These are phyloP conservation scores for Neodiprion lecontei DNA, from an alignment of 1,140 invertebrate genomes.

Conservation along the genomic window DNA sequence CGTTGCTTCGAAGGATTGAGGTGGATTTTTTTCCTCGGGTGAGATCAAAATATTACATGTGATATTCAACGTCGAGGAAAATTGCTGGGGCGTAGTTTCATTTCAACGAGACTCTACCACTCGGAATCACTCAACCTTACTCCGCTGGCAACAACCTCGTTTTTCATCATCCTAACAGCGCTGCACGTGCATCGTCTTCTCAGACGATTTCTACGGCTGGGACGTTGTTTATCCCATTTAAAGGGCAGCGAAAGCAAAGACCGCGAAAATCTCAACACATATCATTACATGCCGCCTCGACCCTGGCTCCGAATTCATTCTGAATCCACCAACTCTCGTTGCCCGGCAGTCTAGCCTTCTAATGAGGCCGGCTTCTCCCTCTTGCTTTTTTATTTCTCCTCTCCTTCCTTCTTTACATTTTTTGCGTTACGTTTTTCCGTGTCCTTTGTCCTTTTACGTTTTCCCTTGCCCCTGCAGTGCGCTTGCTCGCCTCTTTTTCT, in stretches of 20 bases:
- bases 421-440: neutral
- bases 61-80: too few species aligned
- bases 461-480: neutral
- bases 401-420: conserved; percentile 2
- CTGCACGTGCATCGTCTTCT: neutral
- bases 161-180: neutral
- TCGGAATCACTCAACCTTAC: neutral
- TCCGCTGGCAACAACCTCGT: neutral
- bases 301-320: conserved; percentile 35
- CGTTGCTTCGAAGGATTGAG: too few species aligned
- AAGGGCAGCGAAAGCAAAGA: neutral
- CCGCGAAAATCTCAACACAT: conserved; percentile 6
- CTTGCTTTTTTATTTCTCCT: conserved; percentile 10
- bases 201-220: neutral
- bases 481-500: conserved; percentile 25
- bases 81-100: neutral
- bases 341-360: conserved; percentile 36
- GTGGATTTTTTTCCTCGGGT: too few species aligned
- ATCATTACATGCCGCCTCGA: neutral
- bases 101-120: neutral
- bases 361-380: conserved; percentile 48
- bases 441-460: neutral
- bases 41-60: too few species aligned
- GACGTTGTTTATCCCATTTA: neutral
- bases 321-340: conserved; percentile 27